These are phyloP conservation scores for Xanthia togata DNA, from an alignment of 2,888 invertebrate genomes.

Conservation along the genomic window DNA sequence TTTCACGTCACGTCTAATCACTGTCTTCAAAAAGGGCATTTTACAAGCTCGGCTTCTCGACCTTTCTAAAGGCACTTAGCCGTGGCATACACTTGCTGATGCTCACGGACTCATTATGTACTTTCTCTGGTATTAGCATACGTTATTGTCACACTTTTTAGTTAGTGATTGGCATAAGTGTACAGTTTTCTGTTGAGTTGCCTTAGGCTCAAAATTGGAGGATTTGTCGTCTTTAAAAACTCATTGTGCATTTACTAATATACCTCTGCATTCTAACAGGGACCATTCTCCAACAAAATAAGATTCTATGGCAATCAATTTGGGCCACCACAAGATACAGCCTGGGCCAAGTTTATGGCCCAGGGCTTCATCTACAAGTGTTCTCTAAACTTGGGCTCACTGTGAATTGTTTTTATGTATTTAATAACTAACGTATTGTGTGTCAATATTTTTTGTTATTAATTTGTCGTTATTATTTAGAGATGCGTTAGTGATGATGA, in stretches of 20 bases:
- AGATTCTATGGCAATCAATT: neutral
- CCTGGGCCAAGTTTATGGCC: neutral
- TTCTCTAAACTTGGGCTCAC: neutral
- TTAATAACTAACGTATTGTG: neutral
- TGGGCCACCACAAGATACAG: neutral
- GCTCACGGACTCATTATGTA: slow-evolving; percentile 32
- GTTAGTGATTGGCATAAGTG: slow-evolving; percentile 10
- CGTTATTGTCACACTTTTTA: slow-evolving; percentile 27
- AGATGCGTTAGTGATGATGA: neutral
- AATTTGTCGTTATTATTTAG: neutral
- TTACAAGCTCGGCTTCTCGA: slow-evolving; percentile 21
- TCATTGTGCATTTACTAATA: neutral
- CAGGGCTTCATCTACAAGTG: neutral
- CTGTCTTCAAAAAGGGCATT: slow-evolving; percentile 48
- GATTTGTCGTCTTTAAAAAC: neutral
- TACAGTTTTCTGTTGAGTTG: neutral
- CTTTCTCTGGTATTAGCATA: slow-evolving; percentile 39
- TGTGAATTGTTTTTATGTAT: neutral
- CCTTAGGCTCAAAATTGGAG: neutral
- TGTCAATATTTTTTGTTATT: neutral
- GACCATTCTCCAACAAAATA: neutral
- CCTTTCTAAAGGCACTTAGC: slow-evolving; percentile 32
- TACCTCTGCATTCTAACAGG: neutral
- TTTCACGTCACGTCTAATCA: slow-evolving; percentile 52
- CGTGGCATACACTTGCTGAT: slow-evolving; percentile 9